Base-by-base conservation (phyloP, 2,797 vertebrate species). In the Cossypha dichroa region DNA sequence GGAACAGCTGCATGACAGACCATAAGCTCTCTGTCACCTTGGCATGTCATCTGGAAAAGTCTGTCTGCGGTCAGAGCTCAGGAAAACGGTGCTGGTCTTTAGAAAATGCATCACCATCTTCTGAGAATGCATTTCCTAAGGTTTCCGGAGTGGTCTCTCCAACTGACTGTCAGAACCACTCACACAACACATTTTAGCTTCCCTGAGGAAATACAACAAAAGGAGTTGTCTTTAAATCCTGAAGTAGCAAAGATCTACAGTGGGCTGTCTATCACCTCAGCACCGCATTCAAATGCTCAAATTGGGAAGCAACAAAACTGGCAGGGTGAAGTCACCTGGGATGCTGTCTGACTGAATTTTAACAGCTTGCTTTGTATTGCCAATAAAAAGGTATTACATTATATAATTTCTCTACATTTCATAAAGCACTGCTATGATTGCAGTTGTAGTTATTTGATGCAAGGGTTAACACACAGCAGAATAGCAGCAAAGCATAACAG, bases 241-340 rank as follows among this genome's bases (percentile, higher is more conserved):
- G 62, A 80, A 60, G 56, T 7, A 55, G 60, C 46, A 60, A 66
- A 84, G 70, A 52, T 31, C 48, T 80, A 9, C n/a, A 67, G 34
- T 19, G 18, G 41, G 60, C 46, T 79, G 29, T 90, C 85, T 83
- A 55, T 85, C 66, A 83, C 33, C 46, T 64, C 75, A 74, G 38
- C 2, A 3, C 1, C 0, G 36, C 43, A 56, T 36, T 77, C 62
- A 16, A 49, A 55, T 43, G 56, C 38, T 88, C n/a, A 38, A 25
- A 78, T 16, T 46, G 36, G 68, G 81, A 88, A 86, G 79, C 58
- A 66, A 64, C 38, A 68, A 38, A 92, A 91, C 63, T 31, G 45
- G 51, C 64, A 86, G 48, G 16, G 26, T 21, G 40, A 82, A 80
- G 40, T 33, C 68, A 83, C 49, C 33, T 58, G 76, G 77, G 68